Evolutionary conservation across 2,888 invertebrate genomes (phyloP), one percentile per base, ranked within the genome.

Genomic region (Caenorhabditis sp.): DNA sequence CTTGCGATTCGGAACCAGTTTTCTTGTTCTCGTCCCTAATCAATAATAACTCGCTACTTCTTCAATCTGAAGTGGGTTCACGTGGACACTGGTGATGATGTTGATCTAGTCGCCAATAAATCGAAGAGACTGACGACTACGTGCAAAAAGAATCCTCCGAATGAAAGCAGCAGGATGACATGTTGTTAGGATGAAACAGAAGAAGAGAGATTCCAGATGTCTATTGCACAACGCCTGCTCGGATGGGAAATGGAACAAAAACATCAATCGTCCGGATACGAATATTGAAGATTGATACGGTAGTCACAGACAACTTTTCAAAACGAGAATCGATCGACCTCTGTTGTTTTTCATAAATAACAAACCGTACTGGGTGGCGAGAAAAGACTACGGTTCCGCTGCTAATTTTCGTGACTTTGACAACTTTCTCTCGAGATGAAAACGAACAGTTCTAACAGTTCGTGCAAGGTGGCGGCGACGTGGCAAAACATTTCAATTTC

Each of bases 1-100:
- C 67, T 50, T 60, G 74, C 74, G 51, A 58, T 51, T 60, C n/a
- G 51, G 56, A 74, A 74, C 74, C 67, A 74, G 74, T 74, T 74
- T 67, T 53, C 51, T 47, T 35, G n/a, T 58, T 37, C 35, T 22
- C 56, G 37, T 8, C 32, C 65, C 67, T 74, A 74, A 74, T 74
- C 74, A 67, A 74, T 74, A 74, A 47, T 67, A 67, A 60, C 60
- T 35, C 64, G 37, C 35, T 53, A 60, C 60, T 35, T 69, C 50
- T 24, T 28, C n/a, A 13, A 11, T 20, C 11, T 58, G n/a, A 18
- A 15, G 56, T 32, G 20, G 32, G 20, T 60, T 70, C 62, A 64
- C 71, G 64, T 71, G 62, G 20, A 20, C 44, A 28, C 8, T 22
- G 24, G 2, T 20, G 40, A 40, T 40, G 40, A 13, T 40, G 40